Conservation (phyloP, 2,797 vertebrate genomes). For the Salarias fasciatus region DNA sequence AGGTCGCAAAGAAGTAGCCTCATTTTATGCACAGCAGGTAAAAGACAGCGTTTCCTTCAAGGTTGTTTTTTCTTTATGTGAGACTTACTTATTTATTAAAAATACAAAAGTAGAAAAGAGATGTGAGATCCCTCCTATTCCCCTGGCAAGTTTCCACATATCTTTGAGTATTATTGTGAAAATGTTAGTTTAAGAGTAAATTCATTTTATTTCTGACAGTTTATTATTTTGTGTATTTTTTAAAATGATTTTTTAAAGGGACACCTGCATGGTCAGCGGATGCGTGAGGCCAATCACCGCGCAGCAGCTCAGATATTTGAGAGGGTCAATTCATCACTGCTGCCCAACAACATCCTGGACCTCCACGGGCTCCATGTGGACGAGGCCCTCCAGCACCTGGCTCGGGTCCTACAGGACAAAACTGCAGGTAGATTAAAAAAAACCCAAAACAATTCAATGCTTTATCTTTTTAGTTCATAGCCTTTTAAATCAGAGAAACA, state of each 20-base stretch:
- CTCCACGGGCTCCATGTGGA: conserved; percentile 97
- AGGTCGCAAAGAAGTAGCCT: conserved; percentile 91
- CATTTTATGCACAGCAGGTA: conserved; percentile 95
- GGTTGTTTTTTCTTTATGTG: no score
- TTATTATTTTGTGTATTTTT: background rate
- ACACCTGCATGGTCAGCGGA: conserved; percentile 90
- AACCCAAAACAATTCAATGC: no score
- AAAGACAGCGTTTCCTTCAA: background rate
- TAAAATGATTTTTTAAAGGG: conserved; percentile 87
- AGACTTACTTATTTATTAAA: no score
- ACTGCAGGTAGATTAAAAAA: conserved; percentile 81
- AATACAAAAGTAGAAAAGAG: no score
- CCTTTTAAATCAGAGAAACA: no score
- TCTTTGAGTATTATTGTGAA: background rate
- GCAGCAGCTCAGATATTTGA: conserved; percentile 94
- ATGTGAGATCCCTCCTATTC: no score
- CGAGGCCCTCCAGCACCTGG: conserved; percentile 90
- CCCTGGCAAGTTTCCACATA: background rate
- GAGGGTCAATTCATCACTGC: conserved; percentile 90
- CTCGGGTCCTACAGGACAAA: conserved; percentile 88
- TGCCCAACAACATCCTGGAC: conserved; percentile 94
- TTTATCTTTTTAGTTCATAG: background rate
- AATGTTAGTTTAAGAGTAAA: background rate
- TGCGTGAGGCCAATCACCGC: conserved; percentile 93
- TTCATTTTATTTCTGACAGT: no score